Percentiles rank a stretch among this genome's conserved stretches.
Conservation (phyloP, 2,888 invertebrate species). For the Phaedon cochleariae region DNA sequence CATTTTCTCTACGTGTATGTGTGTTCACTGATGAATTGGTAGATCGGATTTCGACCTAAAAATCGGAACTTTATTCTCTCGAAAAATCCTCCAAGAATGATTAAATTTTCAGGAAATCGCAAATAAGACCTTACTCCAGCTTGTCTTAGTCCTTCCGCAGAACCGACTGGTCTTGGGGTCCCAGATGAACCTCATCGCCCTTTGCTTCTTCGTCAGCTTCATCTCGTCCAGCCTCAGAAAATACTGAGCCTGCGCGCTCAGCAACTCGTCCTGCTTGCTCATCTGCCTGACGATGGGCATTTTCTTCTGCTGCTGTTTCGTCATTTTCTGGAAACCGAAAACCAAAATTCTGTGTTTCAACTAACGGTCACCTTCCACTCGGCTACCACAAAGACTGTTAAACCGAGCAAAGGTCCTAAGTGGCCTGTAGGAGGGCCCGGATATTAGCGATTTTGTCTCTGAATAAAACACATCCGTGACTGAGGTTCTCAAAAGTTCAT, state of each 20-base stretch:
- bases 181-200: conserved; percentile 75
- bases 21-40: too few relatives aligned
- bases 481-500: conserved; percentile 50
- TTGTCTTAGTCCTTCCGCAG: conserved; percentile 79
- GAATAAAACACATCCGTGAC: conserved; percentile 63
- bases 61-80: too few relatives aligned
- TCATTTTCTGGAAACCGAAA: conserved; percentile 1
- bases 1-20: too few relatives aligned
- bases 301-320: conserved; percentile 24
- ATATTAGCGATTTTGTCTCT: conserved; percentile 64
- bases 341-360: not conserved
- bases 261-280: conserved; percentile 59
- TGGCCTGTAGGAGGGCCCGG: conserved; percentile 60
- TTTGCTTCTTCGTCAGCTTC: conserved; percentile 67
- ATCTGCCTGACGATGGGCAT: conserved; percentile 47
- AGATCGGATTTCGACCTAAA: too few relatives aligned
- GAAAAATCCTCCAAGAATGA: too few relatives aligned
- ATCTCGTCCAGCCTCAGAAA: conserved; percentile 69
- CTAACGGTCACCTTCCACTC: conserved; percentile 6
- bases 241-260: conserved; percentile 64
- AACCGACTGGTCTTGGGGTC: conserved; percentile 77
- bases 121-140: conserved; percentile 82
- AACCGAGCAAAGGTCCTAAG: conserved; percentile 33
- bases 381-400: conserved; percentile 26
- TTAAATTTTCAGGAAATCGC: too few relatives aligned